Base-by-base conservation (phyloP, 2,113 vertebrate genomes). In the Chamaea fasciata region DNA sequence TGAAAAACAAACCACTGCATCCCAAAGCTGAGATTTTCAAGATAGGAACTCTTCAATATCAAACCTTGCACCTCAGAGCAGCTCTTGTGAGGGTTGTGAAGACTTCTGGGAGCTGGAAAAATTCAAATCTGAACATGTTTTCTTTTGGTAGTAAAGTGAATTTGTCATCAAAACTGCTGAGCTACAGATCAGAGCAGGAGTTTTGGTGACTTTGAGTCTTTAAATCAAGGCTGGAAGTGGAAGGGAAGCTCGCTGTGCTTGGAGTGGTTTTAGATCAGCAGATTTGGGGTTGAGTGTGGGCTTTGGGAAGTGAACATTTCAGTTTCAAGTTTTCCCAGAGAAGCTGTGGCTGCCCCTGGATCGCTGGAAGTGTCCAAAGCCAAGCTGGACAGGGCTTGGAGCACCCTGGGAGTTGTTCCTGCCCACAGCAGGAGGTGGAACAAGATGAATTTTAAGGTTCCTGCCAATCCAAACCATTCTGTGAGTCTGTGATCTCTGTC, bases 201-300 rank as follows among this genome's bases (percentile, higher is more conserved):
- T 83, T 71, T 59, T 44, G 50, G 15, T 15, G 47, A 65, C 30
- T 68, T 23, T 0, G 5, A 71, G 56, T 50, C 64, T 91, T 82
- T 89, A 84, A 89, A 79, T 79, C 77, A 60, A 78, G 77, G 33
- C 30, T 56, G 71, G 68, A 42, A 3, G 8, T 6, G 56, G 46
- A 77, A 62, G 2, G 8, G 71, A 80, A 78, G 31, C 21, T 18
- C 11, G 6, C 22, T 15, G 52, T 1, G 4, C 63, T 60, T 18
- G 24, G 65, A 55, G 26, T 2, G 49, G 33, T 20, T 79, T 41
- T 41, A n/a, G 39, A 52, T 7, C 37, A 75, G 13, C 0, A 0
- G 53, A 37, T 12, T 14, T 3, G 10, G 57, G 53, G 17, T 37
- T 8, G 46, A 67, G 37, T 1, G 5, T 1, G 33, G 52, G 0